Evolutionary conservation across 2,797 vertebrate genomes (phyloP), one percentile per base, ranked within the genome.

Genomic region (Nothura maculosa): DNA sequence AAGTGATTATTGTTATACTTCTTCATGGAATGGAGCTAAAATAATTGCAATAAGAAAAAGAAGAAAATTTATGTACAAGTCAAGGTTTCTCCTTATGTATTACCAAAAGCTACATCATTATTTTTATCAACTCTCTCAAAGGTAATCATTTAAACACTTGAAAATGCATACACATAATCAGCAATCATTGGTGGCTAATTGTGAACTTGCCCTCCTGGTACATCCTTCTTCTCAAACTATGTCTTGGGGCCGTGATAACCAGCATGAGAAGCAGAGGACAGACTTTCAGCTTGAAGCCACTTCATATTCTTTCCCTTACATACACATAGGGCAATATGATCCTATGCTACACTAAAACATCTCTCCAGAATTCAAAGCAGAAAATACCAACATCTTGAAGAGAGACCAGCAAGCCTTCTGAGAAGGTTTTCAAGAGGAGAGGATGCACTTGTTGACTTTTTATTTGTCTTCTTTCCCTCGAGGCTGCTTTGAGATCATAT

Each of bases 211-310:
- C 61, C 93, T 92, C 92, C 66, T 24, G 94, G 81, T 87, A 40
- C 73, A 87, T 78, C 88, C 14, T 70, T 70, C 86, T 81, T 82
- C 78, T 61, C 32, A 78, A 89, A 87, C 88, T 90, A 38, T 38
- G 89, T 86, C 96, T 83, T 55, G 45, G 73, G 88, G 92, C 86
- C 79, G 60, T 9, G 47, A 60, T 82, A 92, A 95, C 92, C 93
- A 95, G 84, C 47, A 7, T 52, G 50, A 92, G 84, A 77, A 85
- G 58, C 47, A 87, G 24, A 90, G 78, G 88, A 82, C 66, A 85
- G 66, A 89, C 93, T 93, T 95, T 95, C 88, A 89, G 93, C 94
- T 94, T 47, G 34, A 89, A 73, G 81, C 76, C 78, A 62, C 93
- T 96, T 94, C 90, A 81, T 89, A 83, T 93, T 95, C 92, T 73